These are phyloP conservation scores for Hydrotaea cyrtoneurina DNA, from an alignment of 2,888 invertebrate species.

Conservation along the genomic window DNA sequence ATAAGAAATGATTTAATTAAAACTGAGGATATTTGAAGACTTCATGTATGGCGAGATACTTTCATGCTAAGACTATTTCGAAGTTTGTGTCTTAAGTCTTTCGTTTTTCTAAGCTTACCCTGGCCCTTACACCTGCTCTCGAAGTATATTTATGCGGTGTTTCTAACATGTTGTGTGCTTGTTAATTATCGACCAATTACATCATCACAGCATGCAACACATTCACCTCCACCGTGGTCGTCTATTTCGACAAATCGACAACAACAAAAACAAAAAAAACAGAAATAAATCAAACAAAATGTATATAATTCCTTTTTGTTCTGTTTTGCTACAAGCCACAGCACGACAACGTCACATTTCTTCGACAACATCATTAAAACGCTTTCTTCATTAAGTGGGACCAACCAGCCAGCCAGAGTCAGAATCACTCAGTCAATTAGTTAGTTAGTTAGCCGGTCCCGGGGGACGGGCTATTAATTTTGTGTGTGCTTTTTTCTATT, in stretches of 20 bases:
- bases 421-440: background rate
- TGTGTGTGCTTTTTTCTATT: background rate
- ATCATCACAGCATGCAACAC: constrained; percentile 40
- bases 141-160: background rate
- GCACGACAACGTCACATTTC: background rate
- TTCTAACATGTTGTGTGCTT: background rate
- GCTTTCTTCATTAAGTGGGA: constrained; percentile 29
- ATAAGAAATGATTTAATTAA: constrained; percentile 25
- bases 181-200: constrained; percentile 33
- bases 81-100: constrained; percentile 30
- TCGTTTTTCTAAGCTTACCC: background rate
- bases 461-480: constrained; percentile 32
- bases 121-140: background rate
- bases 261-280: too few species aligned
- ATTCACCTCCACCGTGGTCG: background rate
- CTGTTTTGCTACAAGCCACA: background rate
- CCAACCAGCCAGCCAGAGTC: background rate
- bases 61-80: background rate
- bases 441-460: background rate
- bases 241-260: too few species aligned
- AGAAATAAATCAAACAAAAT: constrained; percentile 3
- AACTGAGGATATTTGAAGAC: background rate
- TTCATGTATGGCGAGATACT: background rate
- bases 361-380: constrained; percentile 17
- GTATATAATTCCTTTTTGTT: constrained; percentile 12